Conservation (phyloP, 2,888 invertebrate genomes). For the Machimus atricapillus region DNA sequence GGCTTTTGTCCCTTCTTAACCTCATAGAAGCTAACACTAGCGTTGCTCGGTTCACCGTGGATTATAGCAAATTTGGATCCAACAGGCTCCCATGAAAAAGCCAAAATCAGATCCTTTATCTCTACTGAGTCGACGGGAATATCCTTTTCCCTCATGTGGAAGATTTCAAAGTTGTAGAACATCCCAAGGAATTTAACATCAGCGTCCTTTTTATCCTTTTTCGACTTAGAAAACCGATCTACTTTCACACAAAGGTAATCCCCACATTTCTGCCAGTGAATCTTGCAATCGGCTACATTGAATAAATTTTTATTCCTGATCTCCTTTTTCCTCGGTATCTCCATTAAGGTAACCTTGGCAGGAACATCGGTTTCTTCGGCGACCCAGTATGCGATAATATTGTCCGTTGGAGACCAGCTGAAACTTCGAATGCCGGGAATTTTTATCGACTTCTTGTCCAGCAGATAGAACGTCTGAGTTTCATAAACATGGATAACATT, state of each 20-base stretch:
- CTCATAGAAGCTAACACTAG: slow-evolving; percentile 92
- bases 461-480: slow-evolving; percentile 91
- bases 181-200: slow-evolving; percentile 95
- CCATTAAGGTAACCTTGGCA: slow-evolving; percentile 90
- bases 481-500: slow-evolving; percentile 93
- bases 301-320: slow-evolving; percentile 94
- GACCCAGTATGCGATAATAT: slow-evolving; percentile 96
- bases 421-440: slow-evolving; percentile 90
- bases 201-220: slow-evolving; percentile 89
- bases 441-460: slow-evolving; percentile 95
- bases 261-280: slow-evolving; percentile 99
- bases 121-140: slow-evolving; percentile 98
- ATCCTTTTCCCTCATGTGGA: slow-evolving; percentile 97
- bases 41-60: slow-evolving; percentile 82
- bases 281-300: slow-evolving; percentile 97
- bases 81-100: slow-evolving; percentile 98
- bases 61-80: slow-evolving; percentile 97
- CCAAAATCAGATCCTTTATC: slow-evolving; percentile 89
- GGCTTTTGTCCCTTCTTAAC: slow-evolving; percentile 91
- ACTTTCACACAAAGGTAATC: slow-evolving; percentile 97
- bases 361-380: slow-evolving; percentile 97
- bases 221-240: slow-evolving; percentile 85
- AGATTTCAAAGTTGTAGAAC: slow-evolving; percentile 98
- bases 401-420: slow-evolving; percentile 98
- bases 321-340: slow-evolving; percentile 89